Base-by-base conservation (phyloP, 2,888 invertebrate species). In the Nudaria mundana region DNA sequence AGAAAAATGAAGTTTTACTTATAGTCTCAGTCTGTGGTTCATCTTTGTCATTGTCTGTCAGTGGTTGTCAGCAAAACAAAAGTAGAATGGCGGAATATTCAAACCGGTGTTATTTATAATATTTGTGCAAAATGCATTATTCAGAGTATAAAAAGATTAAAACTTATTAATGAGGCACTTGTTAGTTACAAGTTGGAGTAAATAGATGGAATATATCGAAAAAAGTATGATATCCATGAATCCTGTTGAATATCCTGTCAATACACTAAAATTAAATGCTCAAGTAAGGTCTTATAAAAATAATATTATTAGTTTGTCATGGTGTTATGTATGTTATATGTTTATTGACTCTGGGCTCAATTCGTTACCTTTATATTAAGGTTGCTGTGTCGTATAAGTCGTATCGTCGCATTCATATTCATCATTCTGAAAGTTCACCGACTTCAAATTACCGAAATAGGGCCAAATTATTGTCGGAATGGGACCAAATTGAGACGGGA, bases 201-300 rank as follows among this genome's bases (percentile, higher is more conserved):
- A 11, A 6, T 25, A 40, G 4, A 56, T 56, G 55, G 55, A 49
- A 12, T 38, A 30, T 25, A 30, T 12, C 12, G 38, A 18, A 10
- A 49, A 37, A 13, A 13, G 13, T 20, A 16, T 30, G 16, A 6
- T 25, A 4, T 16, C 25, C 15, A 16, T 33, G 15, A 16, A 25
- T 5, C 3, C 16, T 16, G 20, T 45, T 22, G 42, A 29, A 15
- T 47, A 47, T 41, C 16, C 48, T 22, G 47, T 40, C 23, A 44
- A 43, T 30, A 14, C 30, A 31, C 30, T 14, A 6, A 16, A 16
- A 31, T 25, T 14, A 6, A 16, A 16, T 31, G 14, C 18, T 20
- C 30, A 31, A 31, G 37, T 37, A 26, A 30, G 31, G n/a, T n/a
- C n/a, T 14, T 24, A 2, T n/a, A 11, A 24, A 24, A 5, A 13